A percentile compares a stretch with the other conserved stretches of the same genome.
Conservation (phyloP, 2,797 vertebrate genomes). For the Brotula barbata region DNA sequence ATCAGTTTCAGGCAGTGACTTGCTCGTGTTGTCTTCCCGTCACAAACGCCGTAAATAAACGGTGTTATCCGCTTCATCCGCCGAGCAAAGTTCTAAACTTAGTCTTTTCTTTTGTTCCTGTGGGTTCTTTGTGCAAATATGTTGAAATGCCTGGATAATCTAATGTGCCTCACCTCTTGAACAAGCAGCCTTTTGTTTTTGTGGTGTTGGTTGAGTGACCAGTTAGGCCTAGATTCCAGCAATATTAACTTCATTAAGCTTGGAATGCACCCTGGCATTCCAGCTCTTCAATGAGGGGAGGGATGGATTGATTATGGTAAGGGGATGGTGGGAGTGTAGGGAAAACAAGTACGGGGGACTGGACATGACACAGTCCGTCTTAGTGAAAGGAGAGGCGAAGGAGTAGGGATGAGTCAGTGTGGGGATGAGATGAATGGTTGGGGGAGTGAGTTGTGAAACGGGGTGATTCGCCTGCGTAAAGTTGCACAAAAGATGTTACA, state of each 20-base stretch:
- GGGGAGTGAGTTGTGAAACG: constrained; percentile 54
- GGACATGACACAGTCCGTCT: constrained; percentile 44
- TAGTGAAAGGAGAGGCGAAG: constrained; percentile 46
- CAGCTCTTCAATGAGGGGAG: constrained; percentile 73
- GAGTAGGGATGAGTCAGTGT: constrained; percentile 60
- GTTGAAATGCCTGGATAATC: constrained; percentile 67
- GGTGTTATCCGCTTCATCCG: no score
- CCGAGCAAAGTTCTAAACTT: constrained; percentile 44
- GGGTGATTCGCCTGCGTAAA: constrained; percentile 35
- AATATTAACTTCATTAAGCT: constrained; percentile 91
- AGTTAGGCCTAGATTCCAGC: constrained; percentile 81
- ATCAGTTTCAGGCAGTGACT: no score
- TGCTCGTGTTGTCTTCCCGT: no score
- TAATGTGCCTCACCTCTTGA: constrained; percentile 71
- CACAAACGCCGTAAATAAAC: no score
- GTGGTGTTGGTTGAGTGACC: constrained; percentile 77
- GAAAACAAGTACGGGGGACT: constrained; percentile 30
- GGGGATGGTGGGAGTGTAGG: constrained; percentile 47
- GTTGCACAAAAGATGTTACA: constrained; percentile 46
- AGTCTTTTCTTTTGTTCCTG: constrained; percentile 33
- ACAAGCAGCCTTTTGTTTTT: constrained; percentile 84
- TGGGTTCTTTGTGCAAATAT: constrained; percentile 51
- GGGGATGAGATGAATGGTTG: constrained; percentile 31
- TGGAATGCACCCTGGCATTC: constrained; percentile 86
- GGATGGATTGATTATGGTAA: constrained; percentile 69